These are phyloP conservation scores for Jordanella pulchra DNA, from an alignment of 2,797 vertebrate genomes.

Conservation along the genomic window DNA sequence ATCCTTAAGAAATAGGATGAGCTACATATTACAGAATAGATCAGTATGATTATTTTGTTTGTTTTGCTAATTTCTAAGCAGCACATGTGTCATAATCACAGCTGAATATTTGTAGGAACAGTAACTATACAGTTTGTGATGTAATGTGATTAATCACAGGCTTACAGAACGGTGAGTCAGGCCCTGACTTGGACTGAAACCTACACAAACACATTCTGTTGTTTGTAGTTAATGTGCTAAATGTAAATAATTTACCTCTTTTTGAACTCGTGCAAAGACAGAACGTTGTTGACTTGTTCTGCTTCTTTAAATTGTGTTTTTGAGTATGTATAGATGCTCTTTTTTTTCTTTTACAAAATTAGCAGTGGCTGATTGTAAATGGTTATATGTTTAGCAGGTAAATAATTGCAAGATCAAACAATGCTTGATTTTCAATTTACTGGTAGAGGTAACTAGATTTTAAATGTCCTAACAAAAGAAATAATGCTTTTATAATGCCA, in stretches of 20 bases:
- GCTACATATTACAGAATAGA: neutral
- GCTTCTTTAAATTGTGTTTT: no score
- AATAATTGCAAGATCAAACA: no score
- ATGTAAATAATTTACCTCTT: conserved; percentile 7
- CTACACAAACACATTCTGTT: conserved; percentile 42
- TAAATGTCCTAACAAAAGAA: no score
- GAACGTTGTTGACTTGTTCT: neutral
- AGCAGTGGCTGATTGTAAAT: no score
- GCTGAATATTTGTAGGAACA: neutral
- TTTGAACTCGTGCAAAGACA: conserved; percentile 25
- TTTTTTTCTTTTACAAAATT: no score
- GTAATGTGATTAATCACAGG: conserved; percentile 40
- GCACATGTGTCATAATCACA: neutral
- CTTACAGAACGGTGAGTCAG: conserved; percentile 51
- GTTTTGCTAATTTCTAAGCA: conserved; percentile 3
- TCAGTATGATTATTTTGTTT: neutral
- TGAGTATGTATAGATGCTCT: no score
- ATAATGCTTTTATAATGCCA: no score
- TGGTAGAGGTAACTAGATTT: no score
- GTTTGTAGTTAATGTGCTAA: conserved; percentile 26
- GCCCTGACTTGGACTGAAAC: conserved; percentile 36
- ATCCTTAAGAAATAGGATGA: neutral
- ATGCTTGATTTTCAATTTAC: no score
- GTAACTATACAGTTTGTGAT: conserved; percentile 1
- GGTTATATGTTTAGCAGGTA: no score